Evolutionary conservation across 2,888 invertebrate genomes (phyloP), one percentile per base, ranked within the genome.

Genomic region (Drosophila mimica): DNA sequence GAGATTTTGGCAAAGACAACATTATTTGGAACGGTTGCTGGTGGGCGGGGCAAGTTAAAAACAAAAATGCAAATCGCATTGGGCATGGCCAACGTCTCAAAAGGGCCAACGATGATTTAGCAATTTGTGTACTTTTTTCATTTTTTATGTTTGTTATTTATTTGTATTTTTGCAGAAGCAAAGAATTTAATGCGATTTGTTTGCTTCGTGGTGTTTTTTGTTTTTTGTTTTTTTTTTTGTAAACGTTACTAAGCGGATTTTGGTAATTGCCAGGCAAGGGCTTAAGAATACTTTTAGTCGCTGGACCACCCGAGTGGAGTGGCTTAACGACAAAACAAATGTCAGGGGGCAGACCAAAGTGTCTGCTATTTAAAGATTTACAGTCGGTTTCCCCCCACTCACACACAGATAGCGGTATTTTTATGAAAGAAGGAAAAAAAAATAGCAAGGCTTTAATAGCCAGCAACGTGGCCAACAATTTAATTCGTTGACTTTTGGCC

Each of bases 211-310:
- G 67, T 25, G 25, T 25, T 25, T 2, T 25, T n/a, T n/a, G n/a
- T n/a, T n/a, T n/a, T n/a, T n/a, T n/a, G n/a, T n/a, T 25, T 25
- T 2, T 25, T 25, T 68, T 72, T 61, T 70, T 71, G 52, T 76
- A 66, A 63, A 87, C 67, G 84, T 76, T 72, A 82, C 74, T 85
- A 88, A 84, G 86, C 88, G 81, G 86, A 88, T 85, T 84, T 88
- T 71, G 73, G 82, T 85, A 88, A 88, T 84, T 88, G 88, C 79
- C 73, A 66, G 62, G 58, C 48, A 51, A 71, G 34, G 64, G 66
- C 65, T 83, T 68, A 62, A 72, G 67, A 82, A 80, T 75, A 75
- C 67, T 64, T 64, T 63, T 66, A 68, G 67, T 54, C 25, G 25
- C 25, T 38, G 70, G 83, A 84, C 84, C 84, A 84, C 84, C 85